Percentiles rank a stretch among this genome's conserved stretches.
These are phyloP conservation scores for Yponomeuta cagnagella DNA, from an alignment of 2,888 invertebrate species.

Conservation along the genomic window DNA sequence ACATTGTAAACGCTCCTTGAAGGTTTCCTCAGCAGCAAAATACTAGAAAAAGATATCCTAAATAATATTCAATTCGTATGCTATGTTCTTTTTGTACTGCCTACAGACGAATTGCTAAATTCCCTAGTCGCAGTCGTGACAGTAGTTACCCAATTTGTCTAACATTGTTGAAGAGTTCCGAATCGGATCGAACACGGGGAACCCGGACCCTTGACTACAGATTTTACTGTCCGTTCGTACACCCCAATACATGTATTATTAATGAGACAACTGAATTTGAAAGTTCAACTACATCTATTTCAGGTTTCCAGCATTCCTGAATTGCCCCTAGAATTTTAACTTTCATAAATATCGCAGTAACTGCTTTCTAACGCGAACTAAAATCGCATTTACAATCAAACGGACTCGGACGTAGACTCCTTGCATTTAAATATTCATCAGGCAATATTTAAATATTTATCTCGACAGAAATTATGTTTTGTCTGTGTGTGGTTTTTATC, in stretches of 20 bases:
- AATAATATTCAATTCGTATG: no score
- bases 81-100: neutral
- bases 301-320: neutral
- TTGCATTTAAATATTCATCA: constrained; percentile 17
- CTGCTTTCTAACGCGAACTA: neutral
- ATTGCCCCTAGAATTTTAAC: neutral
- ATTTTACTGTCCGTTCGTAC: neutral
- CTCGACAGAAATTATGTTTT: constrained; percentile 38
- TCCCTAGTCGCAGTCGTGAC: neutral
- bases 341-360: constrained; percentile 1
- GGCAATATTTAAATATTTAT: constrained; percentile 31
- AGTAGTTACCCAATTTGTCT: neutral
- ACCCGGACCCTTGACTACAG: neutral
- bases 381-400: constrained; percentile 10
- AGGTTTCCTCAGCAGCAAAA: no score
- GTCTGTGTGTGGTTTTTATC: constrained; percentile 39
- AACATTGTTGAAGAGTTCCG: neutral
- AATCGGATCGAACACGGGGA: neutral
- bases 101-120: neutral
- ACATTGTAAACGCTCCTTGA: neutral
- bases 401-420: neutral
- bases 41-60: no score
- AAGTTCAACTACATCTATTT: neutral
- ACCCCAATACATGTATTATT: neutral
- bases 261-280: neutral